Base-by-base conservation (phyloP, 2,113 vertebrate species). In the Oophaga pumilio region DNA sequence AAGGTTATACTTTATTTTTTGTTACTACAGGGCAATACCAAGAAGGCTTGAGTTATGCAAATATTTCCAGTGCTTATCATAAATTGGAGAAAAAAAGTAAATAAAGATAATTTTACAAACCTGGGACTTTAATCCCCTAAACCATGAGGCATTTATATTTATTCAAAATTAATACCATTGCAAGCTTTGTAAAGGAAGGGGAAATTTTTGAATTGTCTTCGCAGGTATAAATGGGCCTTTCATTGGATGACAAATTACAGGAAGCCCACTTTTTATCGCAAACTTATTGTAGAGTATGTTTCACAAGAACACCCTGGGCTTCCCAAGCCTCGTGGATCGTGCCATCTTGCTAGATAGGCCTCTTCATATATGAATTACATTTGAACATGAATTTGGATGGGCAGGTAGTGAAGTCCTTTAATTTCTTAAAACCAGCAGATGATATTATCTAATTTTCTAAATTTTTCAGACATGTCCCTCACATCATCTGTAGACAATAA, bases 1-100 rank as follows among this genome's bases (percentile, higher is more conserved):
- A 94, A 95, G 95, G 93, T 95, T 95, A 95, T 95, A 95, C 93
- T 93, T 95, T 93, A 94, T 95, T 94, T 94, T 95, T 95, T 93
- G 94, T 92, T 92, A n/a, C 60, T 20, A 53, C 28, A 22, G 14
- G 14, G 50, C 11, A 73, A 57, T 84, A 84, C 28, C 33, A 69
- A 8, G 8, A 83, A 50, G 22, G 62, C 43, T 24, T 64, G 28
- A 56, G 82, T 52, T 24, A 71, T 12, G n/a, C 33, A 84, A 53
- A 71, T 71, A 12, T 26, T 57, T 56, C 52, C 7, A 59, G 17
- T 49, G 33, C 20, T 77, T 53, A n/a, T 69, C 24, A 69, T 26
- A 73, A 43, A 73, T 18, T 73, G 69, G 28, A 20, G 7, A 43
- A 43, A 73, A 73, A 17, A 73, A 43, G 66, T 12, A 66, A 24